phyloP scores from a whole-genome alignment of 2,113 vertebrate species.

The Machaerirhynchus nigripectus region DNA sequence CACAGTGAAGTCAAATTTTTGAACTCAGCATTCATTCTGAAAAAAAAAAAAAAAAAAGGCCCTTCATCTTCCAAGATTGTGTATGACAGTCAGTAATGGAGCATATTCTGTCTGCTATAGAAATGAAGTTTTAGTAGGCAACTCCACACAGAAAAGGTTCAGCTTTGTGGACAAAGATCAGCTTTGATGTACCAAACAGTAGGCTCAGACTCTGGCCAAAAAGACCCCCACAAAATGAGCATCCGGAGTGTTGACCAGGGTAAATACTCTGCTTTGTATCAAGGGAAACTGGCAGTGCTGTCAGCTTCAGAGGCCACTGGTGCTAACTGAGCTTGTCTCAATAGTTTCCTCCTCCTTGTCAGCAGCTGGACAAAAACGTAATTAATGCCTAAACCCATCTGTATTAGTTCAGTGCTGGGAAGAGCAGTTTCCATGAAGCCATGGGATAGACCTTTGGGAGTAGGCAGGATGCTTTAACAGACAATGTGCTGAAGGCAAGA shows the following conservation, averaged over 20 bases:
- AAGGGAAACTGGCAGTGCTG: background rate
- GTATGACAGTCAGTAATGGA: background rate
- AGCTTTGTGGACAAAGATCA: background rate
- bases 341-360: conserved; percentile 10
- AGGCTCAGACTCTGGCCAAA: background rate
- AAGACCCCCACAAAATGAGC: background rate
- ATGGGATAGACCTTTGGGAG: conserved; percentile 6
- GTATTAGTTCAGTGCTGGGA: background rate
- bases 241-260: background rate
- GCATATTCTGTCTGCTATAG: background rate
- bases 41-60: background rate
- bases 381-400: conserved; percentile 30
- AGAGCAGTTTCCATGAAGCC: conserved; percentile 25
- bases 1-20: background rate
- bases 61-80: background rate
- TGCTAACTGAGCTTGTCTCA: conserved; percentile 22
- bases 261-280: conserved; percentile 14
- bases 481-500: background rate
- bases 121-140: background rate
- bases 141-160: background rate
- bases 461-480: conserved; percentile 12
- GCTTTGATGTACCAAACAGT: conserved; percentile 3
- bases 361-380: conserved; percentile 42
- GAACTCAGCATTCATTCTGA: background rate
- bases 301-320: background rate